Evolutionary conservation across 2,888 invertebrate genomes (phyloP).

Genomic region (Parascotia fuliginaria): DNA sequence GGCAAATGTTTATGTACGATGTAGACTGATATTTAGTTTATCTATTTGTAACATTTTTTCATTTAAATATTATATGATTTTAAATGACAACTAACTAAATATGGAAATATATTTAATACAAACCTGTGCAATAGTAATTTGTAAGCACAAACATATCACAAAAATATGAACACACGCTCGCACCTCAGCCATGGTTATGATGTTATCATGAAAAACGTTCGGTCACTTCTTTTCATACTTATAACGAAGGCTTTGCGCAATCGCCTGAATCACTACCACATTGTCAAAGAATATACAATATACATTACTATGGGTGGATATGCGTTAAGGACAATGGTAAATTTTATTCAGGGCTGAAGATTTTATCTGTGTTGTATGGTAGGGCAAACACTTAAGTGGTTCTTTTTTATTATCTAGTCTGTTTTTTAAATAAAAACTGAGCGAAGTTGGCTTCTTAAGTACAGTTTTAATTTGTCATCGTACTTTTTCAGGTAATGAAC

Average conservation of each 20-base stretch:
- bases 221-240: constrained; percentile 66
- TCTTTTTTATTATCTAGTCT: not conserved
- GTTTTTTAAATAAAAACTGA: not conserved
- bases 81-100: too few relatives aligned
- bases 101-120: constrained; percentile 27
- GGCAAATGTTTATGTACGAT: too few relatives aligned
- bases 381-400: not conserved
- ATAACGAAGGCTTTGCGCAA: constrained; percentile 75
- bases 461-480: too few relatives aligned
- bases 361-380: constrained; percentile 9
- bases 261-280: constrained; percentile 64
- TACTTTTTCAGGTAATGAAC: too few relatives aligned
- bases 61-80: too few relatives aligned
- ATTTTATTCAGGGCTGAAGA: constrained; percentile 17
- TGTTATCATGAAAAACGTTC: constrained; percentile 68
- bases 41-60: too few relatives aligned
- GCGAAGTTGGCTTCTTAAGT: too few relatives aligned
- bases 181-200: constrained; percentile 67
- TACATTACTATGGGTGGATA: constrained; percentile 34
- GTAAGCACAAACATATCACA: constrained; percentile 61
- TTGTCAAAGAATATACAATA: constrained; percentile 56
- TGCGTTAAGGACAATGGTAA: constrained; percentile 22
- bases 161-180: constrained; percentile 61
- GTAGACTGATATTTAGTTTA: too few relatives aligned
- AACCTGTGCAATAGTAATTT: constrained; percentile 64